Evolutionary conservation across 2,113 vertebrate species (phyloP).

Genomic region (Crotophaga sulcirostris): DNA sequence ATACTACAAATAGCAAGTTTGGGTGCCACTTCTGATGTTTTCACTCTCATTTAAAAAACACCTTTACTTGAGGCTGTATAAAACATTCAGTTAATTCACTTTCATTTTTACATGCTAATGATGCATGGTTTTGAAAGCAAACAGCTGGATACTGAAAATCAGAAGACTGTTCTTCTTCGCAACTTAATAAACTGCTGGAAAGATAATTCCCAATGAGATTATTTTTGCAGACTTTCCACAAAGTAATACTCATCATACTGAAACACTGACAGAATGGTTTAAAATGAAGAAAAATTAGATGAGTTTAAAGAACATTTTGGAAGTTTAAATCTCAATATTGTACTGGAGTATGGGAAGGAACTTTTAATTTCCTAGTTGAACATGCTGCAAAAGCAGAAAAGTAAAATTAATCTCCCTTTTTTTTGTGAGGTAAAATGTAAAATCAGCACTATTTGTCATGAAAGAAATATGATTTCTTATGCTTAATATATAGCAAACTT

Average conservation of each 20-base stretch:
- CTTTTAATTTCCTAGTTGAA: not conserved
- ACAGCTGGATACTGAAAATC: not conserved
- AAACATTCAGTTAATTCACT: not conserved
- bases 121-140: not conserved
- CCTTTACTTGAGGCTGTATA: not conserved
- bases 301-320: not conserved
- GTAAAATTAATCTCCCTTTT: not conserved
- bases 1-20: not conserved
- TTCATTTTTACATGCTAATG: not conserved
- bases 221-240: conserved; percentile 1
- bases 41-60: not conserved
- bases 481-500: not conserved
- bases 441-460: not conserved
- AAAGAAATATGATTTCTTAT: not conserved
- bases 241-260: not conserved
- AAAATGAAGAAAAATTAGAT: not conserved
- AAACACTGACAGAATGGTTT: not conserved
- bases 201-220: not conserved
- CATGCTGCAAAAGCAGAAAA: not conserved
- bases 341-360: not conserved
- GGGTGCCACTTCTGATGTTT: not conserved
- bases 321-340: not conserved
- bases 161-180: not conserved
- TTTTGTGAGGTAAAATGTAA: not conserved
- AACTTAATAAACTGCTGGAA: not conserved